phyloP scores from a whole-genome alignment of 2,797 vertebrate species.

The Sebastiscus albofasciatus region DNA sequence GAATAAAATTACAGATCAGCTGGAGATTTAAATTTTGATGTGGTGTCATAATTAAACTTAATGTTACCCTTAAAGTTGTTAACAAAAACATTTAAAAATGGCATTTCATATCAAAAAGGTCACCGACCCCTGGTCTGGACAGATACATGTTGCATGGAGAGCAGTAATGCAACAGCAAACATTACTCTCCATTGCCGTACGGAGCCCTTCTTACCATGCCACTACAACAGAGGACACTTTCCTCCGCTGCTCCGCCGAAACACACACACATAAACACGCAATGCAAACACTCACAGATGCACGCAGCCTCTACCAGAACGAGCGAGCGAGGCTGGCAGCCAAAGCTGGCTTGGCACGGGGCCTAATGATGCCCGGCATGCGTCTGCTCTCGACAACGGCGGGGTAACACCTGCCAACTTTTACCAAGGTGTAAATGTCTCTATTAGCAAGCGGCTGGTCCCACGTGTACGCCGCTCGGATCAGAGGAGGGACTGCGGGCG shows the following conservation, averaged over 20 bases:
- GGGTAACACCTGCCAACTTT: slow-evolving; percentile 98
- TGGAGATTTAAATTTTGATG: too few relatives aligned
- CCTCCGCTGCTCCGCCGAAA: slow-evolving; percentile 11
- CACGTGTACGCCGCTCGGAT: slow-evolving; percentile 75
- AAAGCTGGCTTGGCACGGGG: slow-evolving; percentile 91
- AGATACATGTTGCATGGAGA: slow-evolving; percentile 43
- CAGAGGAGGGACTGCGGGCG: slow-evolving; percentile 88
- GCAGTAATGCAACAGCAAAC: slow-evolving; percentile 8
- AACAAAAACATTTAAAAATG: too few relatives aligned
- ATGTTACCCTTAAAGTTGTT: too few relatives aligned
- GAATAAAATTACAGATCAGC: too few relatives aligned
- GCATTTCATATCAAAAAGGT: neutral
- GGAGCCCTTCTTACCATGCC: slow-evolving; percentile 47
- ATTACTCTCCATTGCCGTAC: slow-evolving; percentile 21
- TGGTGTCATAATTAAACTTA: too few relatives aligned
- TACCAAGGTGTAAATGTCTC: slow-evolving; percentile 98
- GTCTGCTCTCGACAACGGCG: slow-evolving; percentile 91
- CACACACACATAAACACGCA: slow-evolving; percentile 17
- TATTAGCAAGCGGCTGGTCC: slow-evolving; percentile 88
- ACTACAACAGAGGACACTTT: slow-evolving; percentile 59
- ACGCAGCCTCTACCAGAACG: slow-evolving; percentile 50
- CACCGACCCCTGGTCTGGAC: neutral
- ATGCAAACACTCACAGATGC: slow-evolving; percentile 26
- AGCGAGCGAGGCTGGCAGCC: slow-evolving; percentile 87
- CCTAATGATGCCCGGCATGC: slow-evolving; percentile 97